Conservation (phyloP, 2,113 vertebrate species). For the Sarotherodon lohbergeri region DNA sequence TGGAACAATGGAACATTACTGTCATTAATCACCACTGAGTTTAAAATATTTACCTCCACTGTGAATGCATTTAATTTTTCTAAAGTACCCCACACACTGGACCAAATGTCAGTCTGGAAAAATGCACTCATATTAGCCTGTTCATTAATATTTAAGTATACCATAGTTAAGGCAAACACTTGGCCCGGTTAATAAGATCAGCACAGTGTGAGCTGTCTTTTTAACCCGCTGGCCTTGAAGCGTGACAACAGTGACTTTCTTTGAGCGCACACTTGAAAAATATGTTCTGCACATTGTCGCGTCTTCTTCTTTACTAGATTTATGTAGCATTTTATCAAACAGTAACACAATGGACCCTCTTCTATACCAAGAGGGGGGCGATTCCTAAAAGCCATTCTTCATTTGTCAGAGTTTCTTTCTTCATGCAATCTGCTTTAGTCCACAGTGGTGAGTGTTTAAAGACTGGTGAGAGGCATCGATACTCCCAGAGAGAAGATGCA, state of each 20-base stretch:
- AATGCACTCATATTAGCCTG: neutral
- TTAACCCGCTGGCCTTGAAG: neutral
- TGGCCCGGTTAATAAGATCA: neutral
- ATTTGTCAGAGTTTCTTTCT: neutral
- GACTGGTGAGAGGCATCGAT: constrained; percentile 11
- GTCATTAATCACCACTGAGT: neutral
- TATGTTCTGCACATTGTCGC: neutral
- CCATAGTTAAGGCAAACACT: neutral
- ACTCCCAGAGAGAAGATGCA: constrained; percentile 4
- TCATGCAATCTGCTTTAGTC: neutral
- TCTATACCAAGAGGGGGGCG: neutral
- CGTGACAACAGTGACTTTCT: neutral
- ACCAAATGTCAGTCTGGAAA: neutral
- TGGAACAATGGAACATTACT: neutral
- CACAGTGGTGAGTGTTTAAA: neutral
- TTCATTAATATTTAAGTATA: constrained; percentile 8
- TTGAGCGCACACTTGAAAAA: neutral
- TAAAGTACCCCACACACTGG: neutral
- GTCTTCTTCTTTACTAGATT: neutral
- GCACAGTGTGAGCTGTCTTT: neutral
- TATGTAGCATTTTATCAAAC: neutral
- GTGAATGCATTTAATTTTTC: neutral
- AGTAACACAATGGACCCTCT: neutral
- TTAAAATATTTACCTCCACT: neutral
- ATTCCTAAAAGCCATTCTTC: neutral